Conservation (phyloP, 2,113 vertebrate species). For the Brevimyrus niger region DNA sequence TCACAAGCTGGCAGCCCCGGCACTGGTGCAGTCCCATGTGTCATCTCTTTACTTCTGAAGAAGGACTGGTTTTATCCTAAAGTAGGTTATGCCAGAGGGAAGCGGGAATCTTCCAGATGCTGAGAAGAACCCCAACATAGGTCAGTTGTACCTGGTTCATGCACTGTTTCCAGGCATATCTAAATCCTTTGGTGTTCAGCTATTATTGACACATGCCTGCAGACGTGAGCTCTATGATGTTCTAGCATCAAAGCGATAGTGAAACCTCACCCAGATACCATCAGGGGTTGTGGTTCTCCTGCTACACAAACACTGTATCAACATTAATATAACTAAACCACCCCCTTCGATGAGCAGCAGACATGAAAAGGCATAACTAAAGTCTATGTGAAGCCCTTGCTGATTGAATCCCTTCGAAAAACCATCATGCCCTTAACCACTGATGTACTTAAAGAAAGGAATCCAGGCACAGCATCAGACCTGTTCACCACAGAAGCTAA, state of each 20-base stretch:
- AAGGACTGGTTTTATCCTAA: background rate
- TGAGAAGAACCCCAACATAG: background rate
- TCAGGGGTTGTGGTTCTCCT: background rate
- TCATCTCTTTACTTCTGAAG: background rate
- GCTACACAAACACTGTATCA: background rate
- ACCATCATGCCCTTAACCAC: too few species aligned
- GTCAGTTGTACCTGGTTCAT: background rate
- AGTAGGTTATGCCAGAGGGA: background rate
- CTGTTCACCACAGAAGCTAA: background rate
- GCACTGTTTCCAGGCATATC: background rate
- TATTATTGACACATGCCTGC: background rate
- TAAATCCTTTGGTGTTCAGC: background rate
- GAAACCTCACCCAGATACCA: background rate
- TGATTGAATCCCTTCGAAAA: background rate
- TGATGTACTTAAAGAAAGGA: background rate
- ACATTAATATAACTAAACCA: background rate
- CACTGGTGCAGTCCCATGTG: background rate
- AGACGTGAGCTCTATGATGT: background rate
- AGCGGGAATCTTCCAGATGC: background rate
- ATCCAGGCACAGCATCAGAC: background rate
- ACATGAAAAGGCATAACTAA: background rate
- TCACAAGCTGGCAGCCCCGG: background rate
- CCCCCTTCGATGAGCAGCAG: background rate
- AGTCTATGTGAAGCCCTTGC: background rate
- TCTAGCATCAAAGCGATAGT: background rate